Base-by-base conservation (phyloP, 2,888 invertebrate species). In the Cactoblastis cactorum region DNA sequence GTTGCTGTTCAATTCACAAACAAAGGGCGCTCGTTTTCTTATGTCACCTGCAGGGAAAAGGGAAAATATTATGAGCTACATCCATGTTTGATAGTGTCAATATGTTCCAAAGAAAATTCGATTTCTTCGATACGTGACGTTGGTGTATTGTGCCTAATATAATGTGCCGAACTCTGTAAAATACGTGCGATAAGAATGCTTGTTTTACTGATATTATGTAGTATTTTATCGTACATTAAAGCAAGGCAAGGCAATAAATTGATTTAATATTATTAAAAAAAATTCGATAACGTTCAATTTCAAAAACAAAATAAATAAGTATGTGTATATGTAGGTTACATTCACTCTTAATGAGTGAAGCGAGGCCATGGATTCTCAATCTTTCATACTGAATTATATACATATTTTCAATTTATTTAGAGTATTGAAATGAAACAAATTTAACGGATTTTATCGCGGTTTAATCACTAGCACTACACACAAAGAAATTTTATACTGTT, bases 11-110 rank as follows among this genome's bases (percentile, higher is more conserved):
- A 37, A 37, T 37, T 37, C 14, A 6, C 17, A 15, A 17, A 37
- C 37, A 37, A 15, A 37, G 14, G 1, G 17, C 17, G 37, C 17
- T 18, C 15, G 5, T 37, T 17, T 15, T 17, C 37, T 17, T 37
- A 8, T 37, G 17, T 37, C 11, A 37, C 37, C 37, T 37, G 37
- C 8, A 37, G 15, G 37, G 17, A 37, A 37, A 37, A 15, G 15
- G 17, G 17, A 15, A 37, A 17, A 37, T 37, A 37, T 37, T 17
- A 37, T 17, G 11, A 17, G 15, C 37, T 37, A 37, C 17, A 37
- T 37, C 9, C 37, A 43, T 43, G 17, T 43, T 43, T 43, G 28
- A 28, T 43, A 43, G 43, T 43, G 43, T 32, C 43, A 43, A 43
- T 43, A 28, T 43, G 22, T 43, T 28, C 43, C 11, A 11, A 15